A percentile compares a stretch with the other conserved stretches of the same genome.
Evolutionary conservation across 37 sponge, comb jelly and placozoan genomes (phyloP).

Genomic region (Spongia lamella): DNA sequence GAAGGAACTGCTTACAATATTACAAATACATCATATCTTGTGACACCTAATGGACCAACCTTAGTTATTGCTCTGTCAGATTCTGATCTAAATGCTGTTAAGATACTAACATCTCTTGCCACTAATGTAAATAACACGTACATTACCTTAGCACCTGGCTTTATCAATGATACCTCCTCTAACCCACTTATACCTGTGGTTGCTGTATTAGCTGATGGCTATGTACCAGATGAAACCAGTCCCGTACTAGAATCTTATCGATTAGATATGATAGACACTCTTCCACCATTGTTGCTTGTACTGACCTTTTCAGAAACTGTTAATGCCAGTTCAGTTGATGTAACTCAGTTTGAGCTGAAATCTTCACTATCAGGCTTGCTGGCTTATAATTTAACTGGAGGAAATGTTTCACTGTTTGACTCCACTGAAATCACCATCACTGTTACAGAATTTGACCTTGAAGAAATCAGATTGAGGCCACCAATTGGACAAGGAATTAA

Average conservation of each 20-base stretch:
- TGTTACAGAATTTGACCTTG: slow-evolving; percentile 56
- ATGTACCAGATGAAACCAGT: slow-evolving; percentile 42
- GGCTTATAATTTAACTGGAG: slow-evolving; percentile 58
- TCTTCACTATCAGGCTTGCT: neutral
- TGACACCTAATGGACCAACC: slow-evolving; percentile 62
- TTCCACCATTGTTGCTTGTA: slow-evolving; percentile 81
- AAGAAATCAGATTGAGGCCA: slow-evolving; percentile 63
- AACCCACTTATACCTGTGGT: slow-evolving; percentile 44
- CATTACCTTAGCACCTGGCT: slow-evolving; percentile 30
- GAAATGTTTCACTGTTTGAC: slow-evolving; percentile 51
- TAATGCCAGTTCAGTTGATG: slow-evolving; percentile 38
- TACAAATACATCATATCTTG: slow-evolving; percentile 28
- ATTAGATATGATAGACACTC: slow-evolving; percentile 69
- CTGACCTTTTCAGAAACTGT: slow-evolving; percentile 91
- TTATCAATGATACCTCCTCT: slow-evolving; percentile 65
- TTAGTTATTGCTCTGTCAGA: slow-evolving; percentile 56
- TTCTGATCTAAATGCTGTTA: slow-evolving; percentile 83
- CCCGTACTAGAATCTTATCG: slow-evolving; percentile 75
- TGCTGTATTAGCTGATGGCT: slow-evolving; percentile 24
- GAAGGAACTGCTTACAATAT: slow-evolving; percentile 33
- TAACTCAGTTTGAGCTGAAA: slow-evolving; percentile 54
- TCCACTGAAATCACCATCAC: slow-evolving; percentile 80
- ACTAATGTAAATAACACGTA: slow-evolving; percentile 52
- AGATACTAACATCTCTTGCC: slow-evolving; percentile 64
- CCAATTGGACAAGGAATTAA: slow-evolving; percentile 63